Evolutionary conservation across 2,888 invertebrate genomes (phyloP).

Genomic region (Oeneis ivallda): DNA sequence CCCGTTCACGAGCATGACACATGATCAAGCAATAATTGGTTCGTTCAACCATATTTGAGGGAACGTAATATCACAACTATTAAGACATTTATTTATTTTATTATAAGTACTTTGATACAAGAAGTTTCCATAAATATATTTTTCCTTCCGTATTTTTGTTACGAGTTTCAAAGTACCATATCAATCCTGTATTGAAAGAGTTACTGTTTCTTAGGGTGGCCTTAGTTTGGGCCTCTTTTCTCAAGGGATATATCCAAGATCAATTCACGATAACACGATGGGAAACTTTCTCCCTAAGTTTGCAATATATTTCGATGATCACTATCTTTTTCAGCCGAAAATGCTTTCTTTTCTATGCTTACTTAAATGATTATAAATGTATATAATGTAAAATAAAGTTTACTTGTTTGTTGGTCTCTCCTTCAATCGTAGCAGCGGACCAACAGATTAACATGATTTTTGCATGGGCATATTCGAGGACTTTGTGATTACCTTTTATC

Average conservation of each 20-base stretch:
- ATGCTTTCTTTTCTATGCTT: not conserved
- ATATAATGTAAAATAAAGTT: no score
- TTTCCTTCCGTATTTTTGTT: not conserved
- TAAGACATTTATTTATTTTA: no score
- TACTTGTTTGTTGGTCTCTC: not conserved
- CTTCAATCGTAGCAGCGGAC: no score
- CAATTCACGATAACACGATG: slow-evolving; percentile 19
- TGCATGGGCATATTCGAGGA: no score
- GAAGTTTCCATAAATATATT: slow-evolving; percentile 5
- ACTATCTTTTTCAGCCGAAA: not conserved
- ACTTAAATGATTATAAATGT: no score
- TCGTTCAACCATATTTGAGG: no score
- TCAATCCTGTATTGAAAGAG: slow-evolving; percentile 15
- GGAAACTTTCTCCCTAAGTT: slow-evolving; percentile 17
- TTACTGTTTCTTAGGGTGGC: not conserved
- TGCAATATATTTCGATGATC: not conserved
- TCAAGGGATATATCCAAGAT: slow-evolving; percentile 14
- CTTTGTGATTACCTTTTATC: no score
- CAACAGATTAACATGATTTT: no score
- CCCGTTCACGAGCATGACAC: no score
- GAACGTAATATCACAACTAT: no score
- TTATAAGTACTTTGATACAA: no score
- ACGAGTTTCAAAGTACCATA: slow-evolving; percentile 14
- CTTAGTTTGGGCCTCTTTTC: not conserved
- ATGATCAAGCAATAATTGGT: no score